Evolutionary conservation across 1,140 invertebrate species (phyloP).

Genomic region (Drosophila neocordata): DNA sequence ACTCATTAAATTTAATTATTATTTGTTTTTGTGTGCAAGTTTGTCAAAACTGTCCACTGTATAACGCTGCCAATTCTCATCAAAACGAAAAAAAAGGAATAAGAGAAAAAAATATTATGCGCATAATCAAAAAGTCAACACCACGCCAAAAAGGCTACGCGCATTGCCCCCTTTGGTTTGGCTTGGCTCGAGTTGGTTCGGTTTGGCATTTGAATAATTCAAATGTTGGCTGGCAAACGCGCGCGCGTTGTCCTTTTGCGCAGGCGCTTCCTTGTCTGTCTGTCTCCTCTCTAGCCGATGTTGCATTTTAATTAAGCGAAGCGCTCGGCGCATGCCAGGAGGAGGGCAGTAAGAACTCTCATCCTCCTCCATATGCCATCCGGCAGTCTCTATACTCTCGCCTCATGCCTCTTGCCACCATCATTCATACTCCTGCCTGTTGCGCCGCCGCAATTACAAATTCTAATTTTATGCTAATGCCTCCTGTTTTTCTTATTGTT

Average conservation of each 20-base stretch:
- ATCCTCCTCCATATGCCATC: conserved; percentile 17
- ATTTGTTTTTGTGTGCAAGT: no score
- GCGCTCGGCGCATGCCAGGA: conserved; percentile 67
- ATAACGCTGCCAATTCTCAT: background rate
- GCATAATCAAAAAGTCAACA: conserved; percentile 80
- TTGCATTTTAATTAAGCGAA: conserved; percentile 77
- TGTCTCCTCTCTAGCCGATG: conserved; percentile 42
- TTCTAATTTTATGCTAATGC: conserved; percentile 82
- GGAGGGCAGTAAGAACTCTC: conserved; percentile 32
- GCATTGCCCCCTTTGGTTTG: conserved; percentile 27
- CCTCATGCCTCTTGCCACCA: background rate
- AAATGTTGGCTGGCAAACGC: conserved; percentile 51
- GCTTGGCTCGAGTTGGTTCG: background rate
- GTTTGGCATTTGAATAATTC: conserved; percentile 71
- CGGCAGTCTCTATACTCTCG: conserved; percentile 7
- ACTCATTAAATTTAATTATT: no score
- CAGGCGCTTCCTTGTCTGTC: conserved; percentile 64
- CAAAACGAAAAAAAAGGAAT: conserved; percentile 15
- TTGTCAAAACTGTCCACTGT: no score
- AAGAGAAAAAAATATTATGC: conserved; percentile 62
- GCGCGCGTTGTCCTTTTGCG: conserved; percentile 71
- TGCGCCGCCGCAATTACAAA: conserved; percentile 81
- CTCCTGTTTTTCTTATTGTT: conserved; percentile 40
- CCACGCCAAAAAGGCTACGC: conserved; percentile 70
- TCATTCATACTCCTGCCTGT: conserved; percentile 43